phyloP scores from a whole-genome alignment of 2,113 vertebrate genomes.

The Ovibos moschatus region DNA sequence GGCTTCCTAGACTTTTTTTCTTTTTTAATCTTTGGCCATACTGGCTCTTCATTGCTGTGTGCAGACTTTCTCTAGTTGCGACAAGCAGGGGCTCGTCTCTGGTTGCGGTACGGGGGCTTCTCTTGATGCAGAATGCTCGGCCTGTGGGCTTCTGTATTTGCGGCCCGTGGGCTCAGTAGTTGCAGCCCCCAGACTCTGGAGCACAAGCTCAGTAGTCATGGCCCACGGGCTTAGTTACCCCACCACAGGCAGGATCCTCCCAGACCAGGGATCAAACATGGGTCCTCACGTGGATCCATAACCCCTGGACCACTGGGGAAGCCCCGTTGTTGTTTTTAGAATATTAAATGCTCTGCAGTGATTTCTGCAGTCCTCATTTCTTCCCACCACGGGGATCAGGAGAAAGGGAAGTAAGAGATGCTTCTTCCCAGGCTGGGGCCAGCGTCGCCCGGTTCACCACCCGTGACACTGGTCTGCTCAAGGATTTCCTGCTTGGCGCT shows the following conservation, averaged over 20 bases:
- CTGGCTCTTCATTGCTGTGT: background rate
- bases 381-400: background rate
- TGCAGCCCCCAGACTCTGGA: background rate
- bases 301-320: background rate
- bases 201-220: background rate
- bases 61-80: background rate
- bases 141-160: background rate
- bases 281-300: rapidly evolving
- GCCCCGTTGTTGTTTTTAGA: background rate
- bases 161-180: rapidly evolving
- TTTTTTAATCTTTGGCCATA: background rate
- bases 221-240: background rate
- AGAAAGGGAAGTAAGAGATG: background rate
- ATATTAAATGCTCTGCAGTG: background rate
- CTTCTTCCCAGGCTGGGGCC: background rate
- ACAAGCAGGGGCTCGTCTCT: background rate
- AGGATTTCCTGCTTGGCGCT: background rate
- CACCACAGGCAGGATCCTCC: background rate
- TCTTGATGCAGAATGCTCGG: background rate
- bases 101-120: background rate
- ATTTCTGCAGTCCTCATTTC: background rate
- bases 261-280: background rate
- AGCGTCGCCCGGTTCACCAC: rapidly evolving
- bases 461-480: rapidly evolving
- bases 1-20: background rate